Conservation (phyloP, 2,113 vertebrate species). For the Phalacrocorax pelagicus region DNA sequence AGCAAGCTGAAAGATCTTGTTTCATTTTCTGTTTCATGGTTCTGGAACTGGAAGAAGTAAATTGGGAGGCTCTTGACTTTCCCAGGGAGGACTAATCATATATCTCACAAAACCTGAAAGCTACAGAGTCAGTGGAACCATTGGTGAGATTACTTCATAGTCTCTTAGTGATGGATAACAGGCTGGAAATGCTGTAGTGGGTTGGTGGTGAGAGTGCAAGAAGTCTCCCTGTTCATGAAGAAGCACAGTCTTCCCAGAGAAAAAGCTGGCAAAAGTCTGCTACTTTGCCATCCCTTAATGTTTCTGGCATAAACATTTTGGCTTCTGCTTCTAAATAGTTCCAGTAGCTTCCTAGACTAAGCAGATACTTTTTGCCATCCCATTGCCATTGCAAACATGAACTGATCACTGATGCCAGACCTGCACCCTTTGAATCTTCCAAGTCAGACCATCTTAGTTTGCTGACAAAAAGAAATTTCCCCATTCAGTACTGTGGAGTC, state of each 20-base stretch:
- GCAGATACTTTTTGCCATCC: background rate
- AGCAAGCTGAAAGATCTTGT: background rate
- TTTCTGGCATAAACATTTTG: background rate
- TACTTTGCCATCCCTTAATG: background rate
- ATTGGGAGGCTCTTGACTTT: background rate
- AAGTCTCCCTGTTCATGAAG: background rate
- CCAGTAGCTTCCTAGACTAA: background rate
- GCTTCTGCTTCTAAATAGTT: background rate
- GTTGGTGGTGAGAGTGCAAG: background rate
- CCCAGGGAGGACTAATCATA: background rate
- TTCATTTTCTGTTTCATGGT: background rate
- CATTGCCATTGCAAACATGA: background rate
- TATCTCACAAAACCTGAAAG: background rate
- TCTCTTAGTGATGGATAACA: background rate
- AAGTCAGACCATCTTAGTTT: background rate
- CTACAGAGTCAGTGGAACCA: background rate
- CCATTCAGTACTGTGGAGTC: background rate
- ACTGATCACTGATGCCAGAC: background rate
- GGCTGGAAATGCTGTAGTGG: background rate
- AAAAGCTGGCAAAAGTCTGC: background rate
- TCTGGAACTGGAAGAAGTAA: background rate
- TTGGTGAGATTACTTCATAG: background rate
- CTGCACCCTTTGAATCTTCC: background rate
- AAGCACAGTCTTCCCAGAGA: background rate
- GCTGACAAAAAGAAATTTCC: conserved; percentile 20